Percentiles rank a stretch among this genome's conserved stretches.
Evolutionary conservation across 2,113 vertebrate species (phyloP).

Genomic region (Grus americana): DNA sequence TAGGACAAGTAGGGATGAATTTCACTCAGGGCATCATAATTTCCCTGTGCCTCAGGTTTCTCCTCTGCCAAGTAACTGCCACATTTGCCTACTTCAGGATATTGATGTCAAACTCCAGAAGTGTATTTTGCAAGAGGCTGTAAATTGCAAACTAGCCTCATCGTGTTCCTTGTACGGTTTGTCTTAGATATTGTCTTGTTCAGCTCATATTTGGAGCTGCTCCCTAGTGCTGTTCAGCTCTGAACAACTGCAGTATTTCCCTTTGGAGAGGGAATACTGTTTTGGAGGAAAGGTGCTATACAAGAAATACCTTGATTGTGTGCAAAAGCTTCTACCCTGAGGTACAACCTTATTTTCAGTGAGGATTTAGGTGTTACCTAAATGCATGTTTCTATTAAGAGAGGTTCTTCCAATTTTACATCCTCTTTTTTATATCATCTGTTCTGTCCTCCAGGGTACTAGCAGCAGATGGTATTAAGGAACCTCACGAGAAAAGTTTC

Average conservation of each 20-base stretch:
- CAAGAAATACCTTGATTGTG: fast-evolving
- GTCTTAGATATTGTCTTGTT: neutral
- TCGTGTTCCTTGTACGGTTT: neutral
- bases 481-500: neutral
- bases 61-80: neutral
- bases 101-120: neutral
- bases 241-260: neutral
- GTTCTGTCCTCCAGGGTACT: neutral
- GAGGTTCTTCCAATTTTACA: neutral
- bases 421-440: neutral
- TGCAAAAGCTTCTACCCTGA: neutral
- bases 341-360: neutral
- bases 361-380: neutral
- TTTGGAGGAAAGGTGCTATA: neutral
- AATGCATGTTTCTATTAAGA: neutral
- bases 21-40: neutral
- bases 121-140: neutral
- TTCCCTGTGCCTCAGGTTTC: neutral
- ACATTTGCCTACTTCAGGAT: neutral
- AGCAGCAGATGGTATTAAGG: neutral
- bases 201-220: neutral
- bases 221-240: neutral
- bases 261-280: neutral
- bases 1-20: neutral
- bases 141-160: neutral